Percentiles rank a stretch among this genome's conserved stretches.
Conservation (phyloP, 2,888 invertebrate genomes). For the Zeuzera pyrina region DNA sequence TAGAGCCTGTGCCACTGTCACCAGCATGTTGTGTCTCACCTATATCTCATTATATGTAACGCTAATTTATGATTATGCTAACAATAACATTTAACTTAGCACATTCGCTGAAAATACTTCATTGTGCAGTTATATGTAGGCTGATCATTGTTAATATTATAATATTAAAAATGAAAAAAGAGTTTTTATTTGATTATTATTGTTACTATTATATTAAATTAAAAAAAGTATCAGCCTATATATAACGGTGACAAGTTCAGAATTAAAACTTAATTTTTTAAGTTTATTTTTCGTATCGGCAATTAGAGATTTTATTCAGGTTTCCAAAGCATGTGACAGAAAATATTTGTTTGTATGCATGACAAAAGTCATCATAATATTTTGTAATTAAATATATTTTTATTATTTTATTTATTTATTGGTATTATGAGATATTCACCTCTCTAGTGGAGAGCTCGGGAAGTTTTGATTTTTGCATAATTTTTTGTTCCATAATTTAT, state of each 20-base stretch:
- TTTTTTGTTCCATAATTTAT: constrained; percentile 22
- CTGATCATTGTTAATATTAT: constrained; percentile 7
- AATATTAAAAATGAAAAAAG: constrained; percentile 1
- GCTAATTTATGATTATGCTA: constrained; percentile 52
- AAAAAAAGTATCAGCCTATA: constrained; percentile 23
- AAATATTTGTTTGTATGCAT: constrained; percentile 53
- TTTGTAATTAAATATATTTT: constrained; percentile 14
- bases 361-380: constrained; percentile 41
- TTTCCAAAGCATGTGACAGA: constrained; percentile 70
- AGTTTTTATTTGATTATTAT: no score
- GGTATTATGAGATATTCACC: constrained; percentile 36
- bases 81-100: constrained; percentile 42
- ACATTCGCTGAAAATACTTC: constrained; percentile 21
- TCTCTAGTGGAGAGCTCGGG: constrained; percentile 73
- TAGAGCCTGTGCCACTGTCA: constrained; percentile 67
- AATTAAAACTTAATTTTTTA: no score
- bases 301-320: no score
- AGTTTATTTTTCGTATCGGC: no score
- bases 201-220: constrained; percentile 20
- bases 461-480: constrained; percentile 43
- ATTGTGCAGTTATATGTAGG: constrained; percentile 29
- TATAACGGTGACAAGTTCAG: no score
- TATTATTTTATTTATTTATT: constrained; percentile 30
- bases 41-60: constrained; percentile 37
- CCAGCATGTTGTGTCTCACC: constrained; percentile 59